phyloP scores from a whole-genome alignment of 1,140 invertebrate species.

The Agrypnia vestita region DNA sequence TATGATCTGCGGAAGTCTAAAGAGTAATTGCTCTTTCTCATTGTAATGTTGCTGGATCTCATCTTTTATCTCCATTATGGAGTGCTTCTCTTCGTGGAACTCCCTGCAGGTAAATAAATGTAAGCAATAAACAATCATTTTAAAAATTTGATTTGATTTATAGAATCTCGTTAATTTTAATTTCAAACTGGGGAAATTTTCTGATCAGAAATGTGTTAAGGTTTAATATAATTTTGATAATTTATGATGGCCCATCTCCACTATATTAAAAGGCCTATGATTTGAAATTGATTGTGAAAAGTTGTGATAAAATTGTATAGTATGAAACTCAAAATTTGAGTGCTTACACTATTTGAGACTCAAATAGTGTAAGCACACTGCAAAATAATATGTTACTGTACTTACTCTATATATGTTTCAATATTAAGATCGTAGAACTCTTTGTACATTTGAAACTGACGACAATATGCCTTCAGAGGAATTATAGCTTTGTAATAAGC shows the following conservation, averaged over 20 bases:
- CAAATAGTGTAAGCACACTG: too few relatives aligned
- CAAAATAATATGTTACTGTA: constrained; percentile 51
- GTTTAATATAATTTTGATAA: too few relatives aligned
- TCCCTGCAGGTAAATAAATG: constrained; percentile 64
- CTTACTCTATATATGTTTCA: constrained; percentile 76
- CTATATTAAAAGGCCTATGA: neutral
- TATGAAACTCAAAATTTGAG: too few relatives aligned
- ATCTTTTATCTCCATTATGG: constrained; percentile 73
- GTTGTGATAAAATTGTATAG: too few relatives aligned
- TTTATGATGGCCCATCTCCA: constrained; percentile 2
- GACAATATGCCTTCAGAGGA: constrained; percentile 76
- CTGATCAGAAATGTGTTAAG: too few relatives aligned
- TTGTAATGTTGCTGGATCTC: constrained; percentile 75
- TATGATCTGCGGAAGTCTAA: constrained; percentile 74
- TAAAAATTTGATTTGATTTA: too few relatives aligned
- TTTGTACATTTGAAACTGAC: constrained; percentile 73
- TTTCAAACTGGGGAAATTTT: too few relatives aligned
- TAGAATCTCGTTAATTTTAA: too few relatives aligned
- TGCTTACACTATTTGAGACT: too few relatives aligned
- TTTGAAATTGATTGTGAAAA: too few relatives aligned
- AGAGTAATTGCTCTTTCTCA: constrained; percentile 72
- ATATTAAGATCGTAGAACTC: constrained; percentile 73
- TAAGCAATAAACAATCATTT: too few relatives aligned
- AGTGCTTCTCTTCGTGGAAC: constrained; percentile 73
- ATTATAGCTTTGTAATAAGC: constrained; percentile 78